These are phyloP conservation scores for Heliothis virescens DNA, from an alignment of 1,140 invertebrate species.

Conservation along the genomic window DNA sequence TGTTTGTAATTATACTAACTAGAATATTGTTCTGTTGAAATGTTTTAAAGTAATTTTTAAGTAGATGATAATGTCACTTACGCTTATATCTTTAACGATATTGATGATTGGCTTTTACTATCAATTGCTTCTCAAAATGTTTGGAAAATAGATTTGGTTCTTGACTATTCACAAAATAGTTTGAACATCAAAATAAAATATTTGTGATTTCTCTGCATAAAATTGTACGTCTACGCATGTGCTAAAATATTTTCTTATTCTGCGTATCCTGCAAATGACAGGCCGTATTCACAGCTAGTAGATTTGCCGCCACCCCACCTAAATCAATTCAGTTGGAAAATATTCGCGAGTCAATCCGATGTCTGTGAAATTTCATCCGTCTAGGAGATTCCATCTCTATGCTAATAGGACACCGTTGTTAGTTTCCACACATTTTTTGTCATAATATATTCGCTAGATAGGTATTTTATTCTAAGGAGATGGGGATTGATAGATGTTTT, in stretches of 20 bases:
- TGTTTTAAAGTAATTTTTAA: neutral
- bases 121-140: too few species aligned
- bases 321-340: conserved; percentile 48
- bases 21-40: neutral
- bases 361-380: conserved; percentile 39
- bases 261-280: conserved; percentile 16
- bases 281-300: neutral
- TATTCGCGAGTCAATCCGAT: conserved; percentile 35
- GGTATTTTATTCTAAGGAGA: neutral
- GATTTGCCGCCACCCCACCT: neutral
- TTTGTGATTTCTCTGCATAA: too few species aligned
- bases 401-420: conserved; percentile 29
- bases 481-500: neutral
- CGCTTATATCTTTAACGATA: too few species aligned
- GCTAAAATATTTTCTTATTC: neutral
- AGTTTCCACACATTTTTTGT: neutral
- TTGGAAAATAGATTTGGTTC: too few species aligned
- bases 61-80: too few species aligned
- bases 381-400: conserved; percentile 42
- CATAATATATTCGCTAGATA: neutral
- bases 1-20: too few species aligned
- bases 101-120: too few species aligned
- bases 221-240: neutral
- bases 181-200: too few species aligned
- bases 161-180: too few species aligned